phyloP scores from a whole-genome alignment of 2,113 vertebrate species.

The Anser brachyrhynchus region DNA sequence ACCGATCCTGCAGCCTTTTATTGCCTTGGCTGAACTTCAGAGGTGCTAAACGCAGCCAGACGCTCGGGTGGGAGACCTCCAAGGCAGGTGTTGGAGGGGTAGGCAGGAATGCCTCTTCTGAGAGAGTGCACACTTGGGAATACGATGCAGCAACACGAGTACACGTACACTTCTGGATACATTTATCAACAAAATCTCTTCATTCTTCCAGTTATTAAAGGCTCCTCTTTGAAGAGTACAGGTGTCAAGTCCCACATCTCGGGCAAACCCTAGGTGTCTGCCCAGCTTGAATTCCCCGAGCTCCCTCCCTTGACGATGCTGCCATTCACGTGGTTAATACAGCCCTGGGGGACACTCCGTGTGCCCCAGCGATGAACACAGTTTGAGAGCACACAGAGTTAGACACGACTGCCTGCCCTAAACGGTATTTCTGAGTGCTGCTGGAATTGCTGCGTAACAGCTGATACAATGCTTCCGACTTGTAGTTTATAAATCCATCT shows the following conservation, averaged over 20 bases:
- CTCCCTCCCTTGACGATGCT: background rate
- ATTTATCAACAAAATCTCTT: background rate
- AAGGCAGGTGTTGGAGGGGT: background rate
- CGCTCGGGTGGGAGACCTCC: background rate
- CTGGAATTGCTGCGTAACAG: background rate
- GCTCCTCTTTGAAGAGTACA: background rate
- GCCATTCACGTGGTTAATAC: fast-evolving
- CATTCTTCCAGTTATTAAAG: no score
- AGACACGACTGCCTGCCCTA: no score
- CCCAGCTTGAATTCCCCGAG: background rate
- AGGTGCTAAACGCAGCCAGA: background rate
- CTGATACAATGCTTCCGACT: background rate
- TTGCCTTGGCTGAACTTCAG: background rate
- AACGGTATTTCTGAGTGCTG: background rate
- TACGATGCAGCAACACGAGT: fast-evolving
- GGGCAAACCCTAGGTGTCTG: background rate
- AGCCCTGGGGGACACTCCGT: no score
- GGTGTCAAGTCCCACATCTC: background rate
- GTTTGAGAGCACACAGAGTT: fast-evolving
- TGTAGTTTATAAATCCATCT: background rate
- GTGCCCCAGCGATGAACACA: background rate
- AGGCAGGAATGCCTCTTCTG: background rate
- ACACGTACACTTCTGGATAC: fast-evolving
- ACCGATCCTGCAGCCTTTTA: background rate
- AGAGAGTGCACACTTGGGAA: background rate